phyloP scores from a whole-genome alignment of 2,113 vertebrate species.

The Pangasianodon hypophthalmus region DNA sequence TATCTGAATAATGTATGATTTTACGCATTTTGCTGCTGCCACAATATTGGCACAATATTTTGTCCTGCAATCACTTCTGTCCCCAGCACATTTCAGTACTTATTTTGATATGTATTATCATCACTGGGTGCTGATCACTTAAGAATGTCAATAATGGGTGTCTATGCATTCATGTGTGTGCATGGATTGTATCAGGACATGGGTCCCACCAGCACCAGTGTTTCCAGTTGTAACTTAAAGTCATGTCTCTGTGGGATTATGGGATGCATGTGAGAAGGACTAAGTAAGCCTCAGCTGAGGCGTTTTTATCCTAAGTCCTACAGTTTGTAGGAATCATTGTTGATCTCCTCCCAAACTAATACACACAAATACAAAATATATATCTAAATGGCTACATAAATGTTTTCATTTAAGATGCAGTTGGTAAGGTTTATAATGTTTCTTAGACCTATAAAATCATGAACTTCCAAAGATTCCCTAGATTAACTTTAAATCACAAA shows the following conservation, averaged over 20 bases:
- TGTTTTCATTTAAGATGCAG: not conserved
- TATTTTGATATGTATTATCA: not conserved
- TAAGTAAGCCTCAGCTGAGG: too few relatives aligned
- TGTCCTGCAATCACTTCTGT: not conserved
- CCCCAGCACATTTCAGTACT: not conserved
- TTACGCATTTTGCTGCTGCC: too few relatives aligned
- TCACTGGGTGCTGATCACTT: not conserved
- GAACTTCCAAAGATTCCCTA: not conserved
- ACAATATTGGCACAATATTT: not conserved
- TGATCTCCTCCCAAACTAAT: too few relatives aligned
- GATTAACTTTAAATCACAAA: not conserved
- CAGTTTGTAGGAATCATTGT: too few relatives aligned
- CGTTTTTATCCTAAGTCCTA: too few relatives aligned
- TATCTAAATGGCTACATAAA: not conserved
- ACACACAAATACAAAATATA: not conserved
- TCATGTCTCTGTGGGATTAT: not conserved
- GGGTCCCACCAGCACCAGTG: conserved; percentile 49
- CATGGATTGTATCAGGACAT: conserved; percentile 65
- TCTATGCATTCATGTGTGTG: conserved; percentile 1
- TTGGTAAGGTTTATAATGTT: not conserved
- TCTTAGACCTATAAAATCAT: not conserved
- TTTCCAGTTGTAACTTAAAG: conserved; percentile 81
- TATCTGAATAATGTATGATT: too few relatives aligned
- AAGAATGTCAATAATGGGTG: not conserved
- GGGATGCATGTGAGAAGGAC: too few relatives aligned